These are phyloP conservation scores for Dermochelys coriacea DNA, from an alignment of 2,797 vertebrate species.

Conservation along the genomic window DNA sequence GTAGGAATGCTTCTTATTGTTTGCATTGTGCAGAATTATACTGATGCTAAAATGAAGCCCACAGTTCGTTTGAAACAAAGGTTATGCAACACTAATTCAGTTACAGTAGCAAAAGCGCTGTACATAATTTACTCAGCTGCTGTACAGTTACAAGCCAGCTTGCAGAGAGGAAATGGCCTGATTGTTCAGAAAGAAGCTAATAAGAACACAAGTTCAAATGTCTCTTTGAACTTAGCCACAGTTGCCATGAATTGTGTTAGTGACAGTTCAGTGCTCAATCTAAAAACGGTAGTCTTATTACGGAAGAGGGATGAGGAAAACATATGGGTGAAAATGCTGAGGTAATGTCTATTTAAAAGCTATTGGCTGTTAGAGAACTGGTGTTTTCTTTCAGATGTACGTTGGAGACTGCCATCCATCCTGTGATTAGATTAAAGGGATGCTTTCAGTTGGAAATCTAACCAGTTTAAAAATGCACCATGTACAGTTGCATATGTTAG, in stretches of 20 bases:
- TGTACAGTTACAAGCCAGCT: not conserved
- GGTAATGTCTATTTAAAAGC: not conserved
- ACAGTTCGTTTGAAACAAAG: not conserved
- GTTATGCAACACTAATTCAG: not conserved
- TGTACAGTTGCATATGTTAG: not conserved
- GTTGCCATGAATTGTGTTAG: not conserved
- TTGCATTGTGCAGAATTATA: not conserved
- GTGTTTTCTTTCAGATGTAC: not conserved
- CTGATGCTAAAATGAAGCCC: not conserved
- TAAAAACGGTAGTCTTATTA: not conserved
- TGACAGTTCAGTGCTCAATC: not conserved
- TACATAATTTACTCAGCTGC: not conserved
- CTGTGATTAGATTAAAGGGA: not conserved
- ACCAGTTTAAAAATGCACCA: not conserved
- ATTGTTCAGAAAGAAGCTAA: not conserved
- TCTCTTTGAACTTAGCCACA: not conserved
- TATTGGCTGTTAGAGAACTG: not conserved
- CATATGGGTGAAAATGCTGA: accelerated
- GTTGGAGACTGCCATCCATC: not conserved
- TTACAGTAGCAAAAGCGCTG: not conserved
- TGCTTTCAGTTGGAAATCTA: not conserved
- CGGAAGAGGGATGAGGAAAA: not conserved
- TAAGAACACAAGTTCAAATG: not conserved
- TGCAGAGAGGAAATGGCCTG: not conserved
- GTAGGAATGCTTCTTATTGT: not conserved